phyloP scores from a whole-genome alignment of 2,888 invertebrate genomes.

The Limenitis camilla region DNA sequence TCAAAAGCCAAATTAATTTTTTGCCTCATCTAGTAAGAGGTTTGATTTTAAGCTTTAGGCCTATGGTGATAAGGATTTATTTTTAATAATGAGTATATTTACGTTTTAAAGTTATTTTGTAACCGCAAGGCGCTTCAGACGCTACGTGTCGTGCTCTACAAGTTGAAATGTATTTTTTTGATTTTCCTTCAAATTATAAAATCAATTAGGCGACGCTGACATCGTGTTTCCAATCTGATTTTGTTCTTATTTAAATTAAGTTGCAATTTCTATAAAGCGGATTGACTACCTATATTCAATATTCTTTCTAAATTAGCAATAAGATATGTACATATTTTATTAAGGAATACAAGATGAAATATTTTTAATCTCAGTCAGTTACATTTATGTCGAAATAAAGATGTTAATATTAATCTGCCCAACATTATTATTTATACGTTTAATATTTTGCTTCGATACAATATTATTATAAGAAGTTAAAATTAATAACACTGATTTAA shows the following conservation, averaged over 20 bases:
- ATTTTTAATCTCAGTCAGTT: too few species aligned
- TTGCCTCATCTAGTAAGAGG: slow-evolving; percentile 8
- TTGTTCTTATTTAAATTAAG: slow-evolving; percentile 16
- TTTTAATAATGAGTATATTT: not conserved
- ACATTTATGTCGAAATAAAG: too few species aligned
- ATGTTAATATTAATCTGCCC: too few species aligned
- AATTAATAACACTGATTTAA: slow-evolving; percentile 9
- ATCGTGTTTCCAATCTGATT: slow-evolving; percentile 25
- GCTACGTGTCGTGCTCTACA: slow-evolving; percentile 43
- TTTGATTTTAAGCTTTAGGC: slow-evolving; percentile 29
- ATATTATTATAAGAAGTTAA: not conserved
- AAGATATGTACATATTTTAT: too few species aligned
- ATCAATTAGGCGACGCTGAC: slow-evolving; percentile 52
- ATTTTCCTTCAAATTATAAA: slow-evolving; percentile 54
- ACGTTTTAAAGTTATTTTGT: slow-evolving; percentile 14
- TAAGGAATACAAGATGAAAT: too few species aligned
- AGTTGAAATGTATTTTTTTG: slow-evolving; percentile 50
- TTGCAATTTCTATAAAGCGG: slow-evolving; percentile 7
- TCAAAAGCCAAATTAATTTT: slow-evolving; percentile 25
- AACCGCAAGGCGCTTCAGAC: slow-evolving; percentile 26
- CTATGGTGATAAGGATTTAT: not conserved
- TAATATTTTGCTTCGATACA: not conserved
- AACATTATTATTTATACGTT: too few species aligned
- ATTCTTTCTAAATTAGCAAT: too few species aligned
- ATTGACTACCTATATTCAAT: not conserved